Conservation (phyloP, 53 echinoderm and acorn worm species). For the Crossaster papposus region DNA sequence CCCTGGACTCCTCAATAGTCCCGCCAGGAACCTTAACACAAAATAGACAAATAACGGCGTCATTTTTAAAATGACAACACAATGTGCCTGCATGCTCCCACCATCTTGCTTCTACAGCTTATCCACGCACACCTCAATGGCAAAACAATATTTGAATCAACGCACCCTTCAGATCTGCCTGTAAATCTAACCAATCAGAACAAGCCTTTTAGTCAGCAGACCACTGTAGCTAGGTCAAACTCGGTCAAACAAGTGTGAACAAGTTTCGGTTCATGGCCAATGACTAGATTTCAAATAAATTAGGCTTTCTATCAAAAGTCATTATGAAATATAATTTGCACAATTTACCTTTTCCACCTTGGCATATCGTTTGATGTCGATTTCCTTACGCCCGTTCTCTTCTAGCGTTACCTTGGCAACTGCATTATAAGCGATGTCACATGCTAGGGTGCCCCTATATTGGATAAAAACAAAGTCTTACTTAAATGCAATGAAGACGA, state of each 20-base stretch:
- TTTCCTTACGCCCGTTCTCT: conserved; percentile 93
- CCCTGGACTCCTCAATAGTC: conserved; percentile 87
- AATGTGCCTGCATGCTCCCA: neutral
- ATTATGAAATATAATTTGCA: neutral
- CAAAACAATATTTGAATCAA: no score
- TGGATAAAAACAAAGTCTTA: neutral
- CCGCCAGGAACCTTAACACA: conserved; percentile 87
- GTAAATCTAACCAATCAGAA: no score
- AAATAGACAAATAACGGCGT: neutral
- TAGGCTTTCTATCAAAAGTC: neutral
- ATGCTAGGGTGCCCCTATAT: conserved; percentile 89
- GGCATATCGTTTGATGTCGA: conserved; percentile 99
- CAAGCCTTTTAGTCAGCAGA: no score
- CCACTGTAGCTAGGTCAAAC: no score
- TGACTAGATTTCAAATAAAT: no score
- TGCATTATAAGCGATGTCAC: conserved; percentile 92
- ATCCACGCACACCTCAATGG: no score
- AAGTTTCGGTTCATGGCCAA: no score
- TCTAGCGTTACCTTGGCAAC: conserved; percentile 86
- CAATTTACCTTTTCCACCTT: conserved; percentile 96
- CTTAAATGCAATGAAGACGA: neutral
- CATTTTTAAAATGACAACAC: neutral
- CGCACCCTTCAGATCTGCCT: no score
- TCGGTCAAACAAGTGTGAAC: no score
- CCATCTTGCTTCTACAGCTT: neutral